Evolutionary conservation across 2,113 vertebrate species (phyloP).

Genomic region (Dipodomys ordii): DNA sequence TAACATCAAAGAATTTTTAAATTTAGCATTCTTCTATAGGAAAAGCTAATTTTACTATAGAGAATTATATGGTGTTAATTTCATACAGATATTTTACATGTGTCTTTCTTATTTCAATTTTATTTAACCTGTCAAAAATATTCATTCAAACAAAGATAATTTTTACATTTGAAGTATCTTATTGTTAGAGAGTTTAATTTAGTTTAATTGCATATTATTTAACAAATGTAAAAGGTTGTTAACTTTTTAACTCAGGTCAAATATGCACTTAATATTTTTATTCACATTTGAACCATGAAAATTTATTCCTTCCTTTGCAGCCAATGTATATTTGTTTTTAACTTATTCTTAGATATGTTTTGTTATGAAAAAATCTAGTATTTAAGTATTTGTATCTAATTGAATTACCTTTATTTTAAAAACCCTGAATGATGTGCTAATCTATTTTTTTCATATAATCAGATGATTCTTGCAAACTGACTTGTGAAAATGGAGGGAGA

Average conservation of each 20-base stretch:
- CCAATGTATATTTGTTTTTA: neutral
- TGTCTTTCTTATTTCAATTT: neutral
- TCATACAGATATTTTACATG: neutral
- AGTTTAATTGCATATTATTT: neutral
- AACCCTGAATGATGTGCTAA: neutral
- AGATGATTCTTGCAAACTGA: slow-evolving; percentile 95
- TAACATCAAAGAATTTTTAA: neutral
- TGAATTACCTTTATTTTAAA: neutral
- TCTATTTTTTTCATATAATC: slow-evolving; percentile 67
- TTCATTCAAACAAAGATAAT: neutral
- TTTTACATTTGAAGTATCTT: neutral
- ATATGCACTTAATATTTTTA: neutral
- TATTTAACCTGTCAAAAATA: neutral
- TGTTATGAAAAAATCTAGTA: neutral
- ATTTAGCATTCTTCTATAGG: neutral
- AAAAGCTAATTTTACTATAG: neutral
- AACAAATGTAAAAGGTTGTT: neutral
- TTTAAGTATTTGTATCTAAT: neutral
- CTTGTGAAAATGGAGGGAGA: slow-evolving; percentile 96
- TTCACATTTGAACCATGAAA: neutral
- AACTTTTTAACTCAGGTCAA: neutral
- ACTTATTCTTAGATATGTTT: neutral
- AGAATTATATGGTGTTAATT: neutral
- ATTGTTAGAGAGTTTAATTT: slow-evolving; percentile 14
- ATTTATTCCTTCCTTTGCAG: neutral